Conservation (phyloP, 2,113 vertebrate species). For the Caranx melampygus region DNA sequence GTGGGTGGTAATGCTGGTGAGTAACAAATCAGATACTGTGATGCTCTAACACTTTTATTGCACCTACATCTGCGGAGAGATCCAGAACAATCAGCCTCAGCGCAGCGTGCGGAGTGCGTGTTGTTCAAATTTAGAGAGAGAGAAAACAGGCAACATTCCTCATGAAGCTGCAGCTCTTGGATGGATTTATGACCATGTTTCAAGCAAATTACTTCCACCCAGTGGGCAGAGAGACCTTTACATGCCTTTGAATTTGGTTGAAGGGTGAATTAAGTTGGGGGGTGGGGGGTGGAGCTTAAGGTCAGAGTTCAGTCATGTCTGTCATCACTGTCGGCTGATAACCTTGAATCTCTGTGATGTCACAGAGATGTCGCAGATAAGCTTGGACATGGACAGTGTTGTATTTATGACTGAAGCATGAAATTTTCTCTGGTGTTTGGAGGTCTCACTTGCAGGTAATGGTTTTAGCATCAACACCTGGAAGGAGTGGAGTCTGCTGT, state of each 20-base stretch:
- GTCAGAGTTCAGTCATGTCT: slow-evolving; percentile 40
- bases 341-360: slow-evolving; percentile 27
- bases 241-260: slow-evolving; percentile 41
- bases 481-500: too few species aligned
- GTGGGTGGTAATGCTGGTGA: slow-evolving; percentile 2
- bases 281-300: background rate
- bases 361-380: background rate
- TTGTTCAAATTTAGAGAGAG: slow-evolving; percentile 27
- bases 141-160: slow-evolving; percentile 24
- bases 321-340: slow-evolving; percentile 23
- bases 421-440: too few species aligned
- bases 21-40: slow-evolving; percentile 28
- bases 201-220: slow-evolving; percentile 60
- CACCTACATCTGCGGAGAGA: slow-evolving; percentile 11
- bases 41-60: slow-evolving; percentile 8
- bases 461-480: too few species aligned
- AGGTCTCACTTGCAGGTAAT: too few species aligned
- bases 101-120: background rate
- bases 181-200: slow-evolving; percentile 59
- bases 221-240: slow-evolving; percentile 45
- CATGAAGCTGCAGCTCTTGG: slow-evolving; percentile 43
- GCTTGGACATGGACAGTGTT: too few species aligned
- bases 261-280: slow-evolving; percentile 38
- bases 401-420: too few species aligned
- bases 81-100: slow-evolving; percentile 21